Conservation (phyloP, 2,113 vertebrate species). For the Polypterus senegalus region DNA sequence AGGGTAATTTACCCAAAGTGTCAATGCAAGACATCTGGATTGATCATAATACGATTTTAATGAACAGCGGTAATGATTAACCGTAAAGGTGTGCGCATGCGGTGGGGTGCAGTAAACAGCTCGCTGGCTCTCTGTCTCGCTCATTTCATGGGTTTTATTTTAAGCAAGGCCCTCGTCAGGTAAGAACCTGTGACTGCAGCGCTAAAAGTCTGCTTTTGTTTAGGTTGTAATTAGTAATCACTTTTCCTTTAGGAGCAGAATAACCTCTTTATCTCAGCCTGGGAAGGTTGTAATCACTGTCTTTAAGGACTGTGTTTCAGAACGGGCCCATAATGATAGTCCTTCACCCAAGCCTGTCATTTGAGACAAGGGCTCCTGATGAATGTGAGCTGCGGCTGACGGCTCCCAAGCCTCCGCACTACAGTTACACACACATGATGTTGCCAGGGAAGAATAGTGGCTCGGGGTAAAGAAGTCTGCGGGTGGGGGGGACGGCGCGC, state of each 20-base stretch:
- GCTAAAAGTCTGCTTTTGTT: constrained; percentile 7
- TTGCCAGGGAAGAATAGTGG: too few relatives aligned
- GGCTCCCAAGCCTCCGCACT: not conserved
- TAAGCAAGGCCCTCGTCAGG: not conserved
- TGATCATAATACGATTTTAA: constrained; percentile 6
- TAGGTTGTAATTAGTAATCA: constrained; percentile 25
- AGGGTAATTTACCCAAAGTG: not conserved
- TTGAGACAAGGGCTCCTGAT: constrained; percentile 32
- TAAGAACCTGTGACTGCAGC: constrained; percentile 4
- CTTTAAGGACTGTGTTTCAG: constrained; percentile 19
- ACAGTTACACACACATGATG: too few relatives aligned
- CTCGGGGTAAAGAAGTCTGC: too few relatives aligned
- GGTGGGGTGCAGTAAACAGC: too few relatives aligned
- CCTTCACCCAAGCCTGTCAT: constrained; percentile 35
- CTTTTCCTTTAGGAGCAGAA: constrained; percentile 14
- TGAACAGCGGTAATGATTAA: not conserved
- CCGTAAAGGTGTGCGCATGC: not conserved
- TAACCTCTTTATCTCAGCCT: constrained; percentile 15
- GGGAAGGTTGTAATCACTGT: constrained; percentile 18
- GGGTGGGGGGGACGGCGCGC: too few relatives aligned
- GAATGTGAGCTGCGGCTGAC: not conserved
- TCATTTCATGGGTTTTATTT: too few relatives aligned
- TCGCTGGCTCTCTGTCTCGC: too few relatives aligned
- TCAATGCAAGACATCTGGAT: constrained; percentile 4
- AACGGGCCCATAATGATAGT: constrained; percentile 33